Evolutionary conservation across 2,888 invertebrate species (phyloP).

Genomic region (Euproctis similis): DNA sequence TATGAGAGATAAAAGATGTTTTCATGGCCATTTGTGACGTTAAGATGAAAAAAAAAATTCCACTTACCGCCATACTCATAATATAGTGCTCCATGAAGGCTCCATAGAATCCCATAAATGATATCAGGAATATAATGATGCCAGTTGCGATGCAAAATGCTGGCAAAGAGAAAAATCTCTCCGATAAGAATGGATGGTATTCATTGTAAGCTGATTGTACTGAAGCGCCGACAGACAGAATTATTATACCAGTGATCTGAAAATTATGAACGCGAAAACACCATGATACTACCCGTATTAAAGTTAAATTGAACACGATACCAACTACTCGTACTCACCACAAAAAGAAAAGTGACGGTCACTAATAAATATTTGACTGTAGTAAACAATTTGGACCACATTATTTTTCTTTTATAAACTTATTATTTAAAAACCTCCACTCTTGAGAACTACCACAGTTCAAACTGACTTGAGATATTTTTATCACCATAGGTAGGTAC

Average conservation of each 20-base stretch:
- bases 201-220: conserved; percentile 79
- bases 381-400: conserved; percentile 63
- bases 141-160: conserved; percentile 83
- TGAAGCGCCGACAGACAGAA: conserved; percentile 84
- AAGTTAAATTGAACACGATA: no score
- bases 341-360: conserved; percentile 55
- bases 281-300: no score
- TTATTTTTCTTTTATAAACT: conserved; percentile 45
- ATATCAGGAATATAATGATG: conserved; percentile 82
- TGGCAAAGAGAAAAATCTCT: conserved; percentile 83
- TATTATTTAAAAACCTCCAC: conserved; percentile 10
- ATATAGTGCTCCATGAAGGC: conserved; percentile 89
- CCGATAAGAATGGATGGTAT: conserved; percentile 80
- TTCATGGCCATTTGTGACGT: conserved; percentile 14
- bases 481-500: conserved; percentile 48
- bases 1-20: conserved; percentile 12
- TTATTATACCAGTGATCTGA: conserved; percentile 87
- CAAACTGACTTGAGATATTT: conserved; percentile 51
- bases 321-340: conserved; percentile 66
- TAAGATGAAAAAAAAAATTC: conserved; percentile 9
- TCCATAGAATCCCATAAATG: conserved; percentile 92
- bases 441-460: conserved; percentile 40
- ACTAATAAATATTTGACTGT: conserved; percentile 63
- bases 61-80: conserved; percentile 84
- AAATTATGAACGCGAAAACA: conserved; percentile 16